These are phyloP conservation scores for Norana najaformis DNA, from an alignment of 2,888 invertebrate genomes.

Conservation along the genomic window DNA sequence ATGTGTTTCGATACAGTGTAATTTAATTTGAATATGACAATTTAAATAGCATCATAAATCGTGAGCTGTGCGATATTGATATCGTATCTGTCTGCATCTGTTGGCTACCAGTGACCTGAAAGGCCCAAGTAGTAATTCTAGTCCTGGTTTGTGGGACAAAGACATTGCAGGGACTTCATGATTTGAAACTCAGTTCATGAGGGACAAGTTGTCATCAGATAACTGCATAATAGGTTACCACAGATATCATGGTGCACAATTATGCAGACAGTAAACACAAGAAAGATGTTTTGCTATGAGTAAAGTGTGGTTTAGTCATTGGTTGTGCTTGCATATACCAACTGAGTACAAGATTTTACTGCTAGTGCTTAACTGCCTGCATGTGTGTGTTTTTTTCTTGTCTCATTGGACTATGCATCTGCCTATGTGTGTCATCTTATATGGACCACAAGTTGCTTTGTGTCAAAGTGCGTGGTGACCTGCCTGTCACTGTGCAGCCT, in stretches of 20 bases:
- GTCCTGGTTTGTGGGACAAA: neutral
- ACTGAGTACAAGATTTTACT: neutral
- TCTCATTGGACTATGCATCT: neutral
- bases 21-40: neutral
- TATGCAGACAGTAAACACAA: neutral
- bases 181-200: too few species aligned
- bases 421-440: too few species aligned
- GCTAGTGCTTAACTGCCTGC: too few species aligned
- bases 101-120: neutral
- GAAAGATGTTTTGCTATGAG: neutral
- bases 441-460: neutral
- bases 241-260: neutral
- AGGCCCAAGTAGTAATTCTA: neutral
- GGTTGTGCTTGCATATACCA: neutral
- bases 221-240: neutral
- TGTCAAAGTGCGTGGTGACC: neutral
- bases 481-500: neutral
- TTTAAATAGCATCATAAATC: neutral
- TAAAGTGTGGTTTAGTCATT: neutral
- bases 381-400: neutral
- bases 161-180: too few species aligned
- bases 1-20: too few species aligned
- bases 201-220: too few species aligned
- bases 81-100: neutral
- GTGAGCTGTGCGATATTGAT: neutral